Conservation (phyloP, 2,113 vertebrate species). For the Crypturellus undulatus region DNA sequence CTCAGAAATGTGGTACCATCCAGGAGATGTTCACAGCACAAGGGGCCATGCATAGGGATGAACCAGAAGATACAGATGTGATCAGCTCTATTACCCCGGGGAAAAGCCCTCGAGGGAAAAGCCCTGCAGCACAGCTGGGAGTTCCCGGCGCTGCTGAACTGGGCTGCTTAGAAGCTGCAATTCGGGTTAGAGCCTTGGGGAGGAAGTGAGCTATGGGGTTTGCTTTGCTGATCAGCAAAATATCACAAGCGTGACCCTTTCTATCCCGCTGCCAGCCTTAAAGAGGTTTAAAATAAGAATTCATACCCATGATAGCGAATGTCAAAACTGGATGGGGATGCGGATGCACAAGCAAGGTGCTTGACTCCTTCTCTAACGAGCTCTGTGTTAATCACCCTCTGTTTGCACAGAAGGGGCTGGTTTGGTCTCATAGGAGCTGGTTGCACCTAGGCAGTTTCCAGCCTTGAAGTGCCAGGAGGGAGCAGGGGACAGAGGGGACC, state of each 20-base stretch:
- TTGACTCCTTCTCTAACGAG: background rate
- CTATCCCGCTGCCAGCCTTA: background rate
- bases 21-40: background rate
- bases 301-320: fast-evolving
- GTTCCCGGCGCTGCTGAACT: background rate
- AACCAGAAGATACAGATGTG: background rate
- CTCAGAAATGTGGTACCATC: fast-evolving
- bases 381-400: background rate
- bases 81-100: background rate
- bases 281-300: background rate
- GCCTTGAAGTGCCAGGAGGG: background rate
- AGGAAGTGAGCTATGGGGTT: background rate
- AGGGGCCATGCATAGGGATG: too few species aligned
- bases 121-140: background rate
- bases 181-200: background rate
- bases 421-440: background rate
- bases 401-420: background rate
- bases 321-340: background rate
- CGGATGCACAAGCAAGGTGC: background rate
- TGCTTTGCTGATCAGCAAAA: background rate
- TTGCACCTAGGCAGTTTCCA: background rate
- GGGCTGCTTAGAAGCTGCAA: background rate
- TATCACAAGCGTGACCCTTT: background rate
- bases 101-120: background rate
- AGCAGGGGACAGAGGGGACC: background rate